phyloP scores from a whole-genome alignment of 2,113 vertebrate species.

The Toxotes chatareus region DNA sequence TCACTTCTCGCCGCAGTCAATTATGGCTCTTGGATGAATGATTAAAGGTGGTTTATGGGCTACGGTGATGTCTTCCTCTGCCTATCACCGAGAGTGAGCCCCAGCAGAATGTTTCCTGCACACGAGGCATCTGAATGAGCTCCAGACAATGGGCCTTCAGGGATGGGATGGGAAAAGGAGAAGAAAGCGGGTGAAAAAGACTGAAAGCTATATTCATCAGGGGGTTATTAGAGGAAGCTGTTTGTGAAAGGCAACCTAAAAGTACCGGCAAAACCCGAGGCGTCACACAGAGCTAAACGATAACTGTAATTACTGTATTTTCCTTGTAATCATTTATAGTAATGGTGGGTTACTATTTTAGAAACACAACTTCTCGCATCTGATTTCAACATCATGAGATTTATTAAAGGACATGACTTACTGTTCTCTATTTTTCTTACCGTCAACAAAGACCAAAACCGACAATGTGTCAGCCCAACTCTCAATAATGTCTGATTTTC shows the following conservation, averaged over 20 bases:
- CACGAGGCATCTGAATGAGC: slow-evolving; percentile 46
- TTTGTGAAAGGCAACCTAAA: slow-evolving; percentile 30
- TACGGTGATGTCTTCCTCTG: slow-evolving; percentile 40
- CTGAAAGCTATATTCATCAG: slow-evolving; percentile 44
- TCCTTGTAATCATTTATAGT: background rate
- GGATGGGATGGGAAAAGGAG: slow-evolving; percentile 27
- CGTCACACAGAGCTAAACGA: background rate
- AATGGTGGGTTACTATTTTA: background rate
- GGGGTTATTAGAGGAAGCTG: slow-evolving; percentile 28
- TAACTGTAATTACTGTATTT: slow-evolving; percentile 4
- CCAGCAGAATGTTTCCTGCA: slow-evolving; percentile 41
- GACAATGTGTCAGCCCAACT: background rate
- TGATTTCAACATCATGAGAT: background rate
- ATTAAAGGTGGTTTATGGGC: slow-evolving; percentile 68
- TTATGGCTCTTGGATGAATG: slow-evolving; percentile 63
- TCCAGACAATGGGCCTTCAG: slow-evolving; percentile 52
- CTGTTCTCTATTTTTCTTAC: background rate
- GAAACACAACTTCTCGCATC: background rate
- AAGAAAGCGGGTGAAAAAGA: slow-evolving; percentile 1
- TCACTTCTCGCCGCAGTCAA: slow-evolving; percentile 66
- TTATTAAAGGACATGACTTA: background rate
- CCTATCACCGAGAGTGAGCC: slow-evolving; percentile 35
- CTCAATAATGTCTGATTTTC: background rate
- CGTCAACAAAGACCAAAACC: background rate
- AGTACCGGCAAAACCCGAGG: slow-evolving; percentile 6